These are phyloP conservation scores for Phoxinus dragarum DNA, from an alignment of 2,797 vertebrate species.

Conservation along the genomic window DNA sequence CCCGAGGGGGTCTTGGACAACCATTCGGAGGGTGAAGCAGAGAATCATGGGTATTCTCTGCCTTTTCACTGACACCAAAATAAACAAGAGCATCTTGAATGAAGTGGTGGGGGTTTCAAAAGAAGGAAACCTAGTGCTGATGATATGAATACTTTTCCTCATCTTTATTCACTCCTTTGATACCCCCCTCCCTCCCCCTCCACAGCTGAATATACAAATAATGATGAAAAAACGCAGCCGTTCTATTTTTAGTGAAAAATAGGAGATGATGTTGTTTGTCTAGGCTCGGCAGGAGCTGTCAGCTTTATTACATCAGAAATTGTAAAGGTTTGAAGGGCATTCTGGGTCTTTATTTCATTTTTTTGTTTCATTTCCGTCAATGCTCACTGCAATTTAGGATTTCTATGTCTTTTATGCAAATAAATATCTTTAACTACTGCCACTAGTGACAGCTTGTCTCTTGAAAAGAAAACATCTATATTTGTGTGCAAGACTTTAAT, in stretches of 20 bases:
- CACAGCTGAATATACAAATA: constrained; percentile 21
- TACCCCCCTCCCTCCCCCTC: not conserved
- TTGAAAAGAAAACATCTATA: constrained; percentile 20
- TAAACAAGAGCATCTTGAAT: not conserved
- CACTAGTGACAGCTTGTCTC: constrained; percentile 16
- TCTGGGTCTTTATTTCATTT: not conserved
- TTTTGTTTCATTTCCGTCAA: not conserved
- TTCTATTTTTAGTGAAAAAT: constrained; percentile 43
- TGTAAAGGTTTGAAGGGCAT: constrained; percentile 15
- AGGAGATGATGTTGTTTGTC: constrained; percentile 21
- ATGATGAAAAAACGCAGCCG: not conserved
- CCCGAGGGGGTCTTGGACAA: constrained; percentile 6
- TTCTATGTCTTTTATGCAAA: not conserved
- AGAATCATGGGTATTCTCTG: constrained; percentile 24
- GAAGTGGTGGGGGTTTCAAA: constrained; percentile 14
- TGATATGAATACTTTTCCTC: constrained; percentile 29
- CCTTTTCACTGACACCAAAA: not conserved
- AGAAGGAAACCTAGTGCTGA: constrained; percentile 20
- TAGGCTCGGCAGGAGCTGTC: constrained; percentile 24
- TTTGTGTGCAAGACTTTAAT: constrained; percentile 39
- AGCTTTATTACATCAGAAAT: constrained; percentile 24
- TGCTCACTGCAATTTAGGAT: not conserved
- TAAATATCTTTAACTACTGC: not conserved
- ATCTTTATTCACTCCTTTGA: constrained; percentile 39
- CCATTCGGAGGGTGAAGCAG: constrained; percentile 13